phyloP scores from a whole-genome alignment of 2,113 vertebrate species.

The Mormyrus lacerda region DNA sequence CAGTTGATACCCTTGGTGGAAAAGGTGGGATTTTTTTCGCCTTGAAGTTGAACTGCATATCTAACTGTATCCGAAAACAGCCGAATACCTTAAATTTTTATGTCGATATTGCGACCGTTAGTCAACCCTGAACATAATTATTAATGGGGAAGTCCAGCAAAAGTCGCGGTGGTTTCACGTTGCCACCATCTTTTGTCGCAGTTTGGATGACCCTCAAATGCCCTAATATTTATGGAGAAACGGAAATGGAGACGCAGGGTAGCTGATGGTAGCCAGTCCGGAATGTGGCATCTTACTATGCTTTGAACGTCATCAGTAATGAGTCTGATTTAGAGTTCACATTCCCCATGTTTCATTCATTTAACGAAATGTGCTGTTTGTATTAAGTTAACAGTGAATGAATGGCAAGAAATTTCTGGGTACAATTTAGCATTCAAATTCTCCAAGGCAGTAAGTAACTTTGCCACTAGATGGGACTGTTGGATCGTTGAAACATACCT shows the following conservation, averaged over 20 bases:
- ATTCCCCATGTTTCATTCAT: neutral
- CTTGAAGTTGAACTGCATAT: neutral
- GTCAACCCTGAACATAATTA: neutral
- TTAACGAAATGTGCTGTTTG: neutral
- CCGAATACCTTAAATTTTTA: neutral
- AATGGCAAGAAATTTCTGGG: neutral
- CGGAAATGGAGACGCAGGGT: neutral
- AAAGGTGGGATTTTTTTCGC: conserved; percentile 63
- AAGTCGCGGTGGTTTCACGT: neutral
- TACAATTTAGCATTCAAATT: neutral
- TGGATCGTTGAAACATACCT: neutral
- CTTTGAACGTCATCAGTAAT: neutral
- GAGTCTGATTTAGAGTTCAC: neutral
- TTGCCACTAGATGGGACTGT: neutral
- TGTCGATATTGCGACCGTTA: neutral
- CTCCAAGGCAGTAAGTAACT: neutral
- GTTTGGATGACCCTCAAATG: neutral
- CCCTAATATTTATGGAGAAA: neutral
- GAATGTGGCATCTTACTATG: neutral
- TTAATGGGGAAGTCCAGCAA: neutral
- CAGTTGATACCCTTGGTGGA: conserved; percentile 95
- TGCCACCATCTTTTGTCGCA: neutral
- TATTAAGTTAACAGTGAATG: too few species aligned
- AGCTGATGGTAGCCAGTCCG: neutral
- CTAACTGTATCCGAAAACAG: neutral